Percentiles rank a stretch among this genome's conserved stretches.
Evolutionary conservation across 2,797 vertebrate genomes (phyloP).

Genomic region (Okamejei kenojei): DNA sequence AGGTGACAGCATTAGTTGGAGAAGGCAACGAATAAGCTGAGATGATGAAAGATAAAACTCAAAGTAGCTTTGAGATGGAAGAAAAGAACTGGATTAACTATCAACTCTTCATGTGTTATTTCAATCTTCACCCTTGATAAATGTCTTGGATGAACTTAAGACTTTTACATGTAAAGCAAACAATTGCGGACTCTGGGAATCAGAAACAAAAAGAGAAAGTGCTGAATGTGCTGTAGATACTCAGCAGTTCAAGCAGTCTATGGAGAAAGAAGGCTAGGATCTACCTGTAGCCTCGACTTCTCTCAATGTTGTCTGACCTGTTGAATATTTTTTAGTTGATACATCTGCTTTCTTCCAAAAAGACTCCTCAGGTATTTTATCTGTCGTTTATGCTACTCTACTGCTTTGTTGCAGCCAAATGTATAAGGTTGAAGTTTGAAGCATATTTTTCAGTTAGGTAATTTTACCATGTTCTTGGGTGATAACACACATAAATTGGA

Average conservation of each 20-base stretch:
- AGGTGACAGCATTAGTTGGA: conserved; percentile 19
- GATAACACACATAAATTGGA: background rate
- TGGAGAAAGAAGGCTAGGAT: no score
- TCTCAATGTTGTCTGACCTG: no score
- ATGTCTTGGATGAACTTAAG: background rate
- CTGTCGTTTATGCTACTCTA: background rate
- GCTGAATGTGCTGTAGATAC: no score
- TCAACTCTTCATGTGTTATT: background rate
- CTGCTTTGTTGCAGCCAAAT: background rate
- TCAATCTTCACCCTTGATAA: background rate
- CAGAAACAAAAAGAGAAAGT: no score
- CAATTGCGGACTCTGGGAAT: no score
- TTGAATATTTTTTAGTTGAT: no score
- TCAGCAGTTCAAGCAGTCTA: background rate
- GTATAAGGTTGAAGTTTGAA: background rate
- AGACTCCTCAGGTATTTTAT: background rate
- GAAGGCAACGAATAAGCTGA: conserved; percentile 6
- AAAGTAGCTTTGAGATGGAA: background rate
- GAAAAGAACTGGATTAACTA: background rate
- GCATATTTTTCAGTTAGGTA: background rate
- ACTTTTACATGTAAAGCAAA: background rate
- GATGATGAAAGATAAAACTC: background rate
- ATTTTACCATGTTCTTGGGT: background rate
- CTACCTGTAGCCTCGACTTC: no score
- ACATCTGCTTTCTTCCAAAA: background rate